Evolutionary conservation across 1,140 invertebrate genomes (phyloP).

Genomic region (Nylanderia fulva): DNA sequence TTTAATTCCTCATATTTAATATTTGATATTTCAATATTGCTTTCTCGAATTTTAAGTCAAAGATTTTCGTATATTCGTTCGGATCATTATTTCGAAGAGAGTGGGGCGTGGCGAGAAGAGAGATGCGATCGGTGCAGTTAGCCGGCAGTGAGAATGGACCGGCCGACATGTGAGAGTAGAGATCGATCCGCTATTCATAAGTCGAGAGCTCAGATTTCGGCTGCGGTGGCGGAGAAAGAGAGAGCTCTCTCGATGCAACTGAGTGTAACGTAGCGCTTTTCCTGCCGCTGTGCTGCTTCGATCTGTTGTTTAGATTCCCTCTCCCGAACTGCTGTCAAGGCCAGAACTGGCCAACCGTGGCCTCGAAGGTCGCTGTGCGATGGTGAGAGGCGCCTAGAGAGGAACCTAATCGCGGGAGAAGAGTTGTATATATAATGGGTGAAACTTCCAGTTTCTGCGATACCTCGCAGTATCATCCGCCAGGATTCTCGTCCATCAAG

Average conservation of each 20-base stretch:
- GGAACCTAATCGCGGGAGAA: conserved; percentile 35
- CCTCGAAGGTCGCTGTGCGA: conserved; percentile 34
- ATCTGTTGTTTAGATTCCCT: conserved; percentile 42
- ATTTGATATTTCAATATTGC: conserved; percentile 3
- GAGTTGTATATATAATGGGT: conserved; percentile 36
- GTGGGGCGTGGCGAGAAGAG: conserved; percentile 38
- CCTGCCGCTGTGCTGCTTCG: not conserved
- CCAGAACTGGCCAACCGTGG: conserved; percentile 53
- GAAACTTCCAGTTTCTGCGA: conserved; percentile 49
- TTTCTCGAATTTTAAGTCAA: not conserved
- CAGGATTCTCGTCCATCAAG: conserved; percentile 16
- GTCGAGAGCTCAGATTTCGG: conserved; percentile 33
- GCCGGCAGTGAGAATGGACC: conserved; percentile 39
- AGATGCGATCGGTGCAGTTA: conserved; percentile 40
- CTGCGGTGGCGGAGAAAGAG: not conserved
- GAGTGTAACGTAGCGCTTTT: conserved; percentile 4
- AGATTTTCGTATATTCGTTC: conserved; percentile 21
- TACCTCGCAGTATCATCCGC: not conserved
- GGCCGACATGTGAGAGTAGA: conserved; percentile 25
- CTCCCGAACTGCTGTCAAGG: conserved; percentile 45
- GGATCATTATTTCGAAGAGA: conserved; percentile 1
- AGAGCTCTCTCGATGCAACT: not conserved
- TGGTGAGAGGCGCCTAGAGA: conserved; percentile 44
- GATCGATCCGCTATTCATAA: conserved; percentile 52
- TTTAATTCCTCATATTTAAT: not conserved